Conservation (phyloP, 1,140 invertebrate genomes). For the Pentalonia nigronervosa region DNA sequence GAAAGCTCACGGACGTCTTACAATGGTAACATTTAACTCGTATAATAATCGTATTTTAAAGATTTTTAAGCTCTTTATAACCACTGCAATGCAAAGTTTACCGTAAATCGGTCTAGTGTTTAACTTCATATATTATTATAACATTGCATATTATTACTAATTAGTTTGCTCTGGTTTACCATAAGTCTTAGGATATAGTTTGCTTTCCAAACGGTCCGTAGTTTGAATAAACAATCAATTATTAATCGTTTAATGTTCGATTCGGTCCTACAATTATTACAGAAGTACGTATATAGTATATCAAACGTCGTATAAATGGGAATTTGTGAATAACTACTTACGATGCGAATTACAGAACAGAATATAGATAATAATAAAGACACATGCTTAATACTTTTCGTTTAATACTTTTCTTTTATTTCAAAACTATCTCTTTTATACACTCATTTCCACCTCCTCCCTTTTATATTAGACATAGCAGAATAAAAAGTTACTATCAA, state of each 20-base stretch:
- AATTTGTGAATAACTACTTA: background rate
- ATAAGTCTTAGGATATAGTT: background rate
- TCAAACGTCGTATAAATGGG: background rate
- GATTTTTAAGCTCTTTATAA: background rate
- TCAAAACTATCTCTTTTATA: background rate
- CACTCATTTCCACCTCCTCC: background rate
- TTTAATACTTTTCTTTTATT: background rate
- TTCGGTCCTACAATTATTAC: background rate
- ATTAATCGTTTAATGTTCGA: background rate
- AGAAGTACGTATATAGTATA: background rate
- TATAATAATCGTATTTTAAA: background rate
- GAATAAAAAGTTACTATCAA: background rate
- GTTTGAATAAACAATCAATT: background rate
- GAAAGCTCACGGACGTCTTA: background rate
- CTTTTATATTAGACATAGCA: background rate
- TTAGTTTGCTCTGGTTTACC: background rate
- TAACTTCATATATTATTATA: background rate
- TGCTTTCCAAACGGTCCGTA: background rate
- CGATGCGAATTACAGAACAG: background rate
- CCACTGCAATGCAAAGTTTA: background rate
- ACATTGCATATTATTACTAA: background rate
- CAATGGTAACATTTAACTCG: background rate
- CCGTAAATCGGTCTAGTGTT: background rate
- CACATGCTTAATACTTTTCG: background rate
- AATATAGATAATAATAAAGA: background rate